Conservation (phyloP, 2,888 invertebrate genomes). For the Erebia ligea region DNA sequence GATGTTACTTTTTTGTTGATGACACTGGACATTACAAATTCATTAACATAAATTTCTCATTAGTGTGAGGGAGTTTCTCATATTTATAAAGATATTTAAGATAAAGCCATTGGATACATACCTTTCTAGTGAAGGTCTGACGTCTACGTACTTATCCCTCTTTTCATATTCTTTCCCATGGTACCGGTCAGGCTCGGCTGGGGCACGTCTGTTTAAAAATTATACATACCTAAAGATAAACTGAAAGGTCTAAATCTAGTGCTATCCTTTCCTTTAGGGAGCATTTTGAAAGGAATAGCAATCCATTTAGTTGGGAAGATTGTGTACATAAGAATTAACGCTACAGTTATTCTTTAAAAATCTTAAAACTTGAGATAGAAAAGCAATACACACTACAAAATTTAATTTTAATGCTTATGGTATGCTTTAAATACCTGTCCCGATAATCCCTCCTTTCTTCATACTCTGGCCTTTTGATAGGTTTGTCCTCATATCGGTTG, state of each 20-base stretch:
- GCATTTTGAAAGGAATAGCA: too few relatives aligned
- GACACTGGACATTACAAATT: slow-evolving; percentile 3
- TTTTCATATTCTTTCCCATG: slow-evolving; percentile 66
- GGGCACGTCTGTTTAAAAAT: slow-evolving; percentile 54
- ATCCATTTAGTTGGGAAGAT: too few relatives aligned
- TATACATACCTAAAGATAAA: too few relatives aligned
- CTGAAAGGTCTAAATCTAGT: too few relatives aligned
- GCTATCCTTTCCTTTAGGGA: too few relatives aligned
- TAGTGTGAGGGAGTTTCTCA: slow-evolving; percentile 9
- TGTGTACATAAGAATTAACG: too few relatives aligned
- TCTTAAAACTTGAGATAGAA: too few relatives aligned
- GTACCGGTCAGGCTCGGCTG: slow-evolving; percentile 63
- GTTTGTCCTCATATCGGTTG: slow-evolving; percentile 68
- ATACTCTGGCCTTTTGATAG: slow-evolving; percentile 60
- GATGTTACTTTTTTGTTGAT: slow-evolving; percentile 8
- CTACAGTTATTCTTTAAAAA: too few relatives aligned
- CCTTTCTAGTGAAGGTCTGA: slow-evolving; percentile 64
- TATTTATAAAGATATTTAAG: neutral
- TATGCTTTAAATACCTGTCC: slow-evolving; percentile 45
- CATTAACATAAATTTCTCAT: slow-evolving; percentile 1
- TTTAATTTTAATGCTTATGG: too few relatives aligned
- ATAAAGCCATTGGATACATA: slow-evolving; percentile 45
- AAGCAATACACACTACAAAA: too few relatives aligned
- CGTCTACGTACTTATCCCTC: slow-evolving; percentile 69
- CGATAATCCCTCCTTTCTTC: slow-evolving; percentile 63